Evolutionary conservation across 2,888 invertebrate genomes (phyloP), one percentile per base, ranked within the genome.

Genomic region (Pollenia angustigena): DNA sequence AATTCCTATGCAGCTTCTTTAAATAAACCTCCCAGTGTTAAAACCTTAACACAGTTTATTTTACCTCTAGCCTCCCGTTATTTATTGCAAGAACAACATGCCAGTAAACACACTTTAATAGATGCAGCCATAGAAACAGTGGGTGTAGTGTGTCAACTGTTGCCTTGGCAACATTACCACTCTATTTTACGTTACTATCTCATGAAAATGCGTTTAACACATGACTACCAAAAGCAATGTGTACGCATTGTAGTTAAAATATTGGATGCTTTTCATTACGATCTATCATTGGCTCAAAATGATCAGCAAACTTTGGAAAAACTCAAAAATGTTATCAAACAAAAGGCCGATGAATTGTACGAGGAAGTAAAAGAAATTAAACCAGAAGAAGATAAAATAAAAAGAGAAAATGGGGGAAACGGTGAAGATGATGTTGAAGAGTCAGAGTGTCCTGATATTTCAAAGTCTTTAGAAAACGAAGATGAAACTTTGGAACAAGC

Each of bases 121-220:
- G 98, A 98, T 91, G 96, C 97, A 0, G 96, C 98, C 0, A 96
- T 98, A 85, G 97, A 97, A 91, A 95, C 96, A 0, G 94, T 98
- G 9, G 96, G 97, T 0, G 95, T 95, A 0, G 95, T 97, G 75
- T 97, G 97, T 90, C 95, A 95, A 89, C 93, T 97, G 68, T 94
- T 98, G 50, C 97, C 98, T 0, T 99, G 99, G 99, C 95, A 96
- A 90, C 96, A 97, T 84, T 99, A 99, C 90, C 96, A 97, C 90
- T 95, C 96, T 0, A 94, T 98, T 50, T 93, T 99, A 4, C 97
- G 96, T 89, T 95, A 95, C 89, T 98, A 98, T 92, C 94, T 99
- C 50, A 94, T 95, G 79, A 96, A 96, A 93, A 94, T 99, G 91
- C 95, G 96, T 0, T 94, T 94, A 69, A 95, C 96, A 10, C 93